Base-by-base conservation (phyloP, 2,888 invertebrate genomes). In the Apotomis betuletana region DNA sequence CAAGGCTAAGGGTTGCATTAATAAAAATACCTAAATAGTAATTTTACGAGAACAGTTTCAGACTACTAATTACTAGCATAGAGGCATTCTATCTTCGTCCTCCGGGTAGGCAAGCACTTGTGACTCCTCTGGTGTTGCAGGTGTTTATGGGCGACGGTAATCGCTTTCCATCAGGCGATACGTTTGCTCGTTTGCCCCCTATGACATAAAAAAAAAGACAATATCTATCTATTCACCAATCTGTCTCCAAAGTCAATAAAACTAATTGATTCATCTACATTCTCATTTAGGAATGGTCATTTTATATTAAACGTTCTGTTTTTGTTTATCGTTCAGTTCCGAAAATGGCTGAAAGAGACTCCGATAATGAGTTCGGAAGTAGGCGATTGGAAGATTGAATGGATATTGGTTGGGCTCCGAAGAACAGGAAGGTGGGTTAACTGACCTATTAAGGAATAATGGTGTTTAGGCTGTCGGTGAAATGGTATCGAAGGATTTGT, bases 401-500 rank as follows among this genome's bases (percentile, higher is more conserved):
- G 67, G 71, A 62, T 71, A 71, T 71, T 71, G 71, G 62, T 67
- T 27, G 62, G 67, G 67, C 51, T 71, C 13, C 13, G 46, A 58
- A 52, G 51, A 67, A 57, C 55, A 62, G 61, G 51, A 71, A 51
- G 49, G 67, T 60, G 13, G n/a, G 38, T 57, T 67, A 46, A 67
- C 57, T 41, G 10, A 61, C 57, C 58, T 62, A 62, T 71, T 67
- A 71, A 46, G 57, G 49, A 41, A 27, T 64, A 61, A 61, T 67
- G 41, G 67, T 67, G 46, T 46, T 65, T 55, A 10, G 55, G 44
- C 55, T 61, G 13, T 44, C 12, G 38, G 38, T 61, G 41, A 15
- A 62, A 49, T 65, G 6, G 64, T 52, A 54, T 52, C 5, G 15
- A 12, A 49, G 49, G 49, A 9, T 62, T 51, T 12, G 27, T 27